Base-by-base conservation (phyloP, 2,113 vertebrate genomes). In the Pollachius pollachius region DNA sequence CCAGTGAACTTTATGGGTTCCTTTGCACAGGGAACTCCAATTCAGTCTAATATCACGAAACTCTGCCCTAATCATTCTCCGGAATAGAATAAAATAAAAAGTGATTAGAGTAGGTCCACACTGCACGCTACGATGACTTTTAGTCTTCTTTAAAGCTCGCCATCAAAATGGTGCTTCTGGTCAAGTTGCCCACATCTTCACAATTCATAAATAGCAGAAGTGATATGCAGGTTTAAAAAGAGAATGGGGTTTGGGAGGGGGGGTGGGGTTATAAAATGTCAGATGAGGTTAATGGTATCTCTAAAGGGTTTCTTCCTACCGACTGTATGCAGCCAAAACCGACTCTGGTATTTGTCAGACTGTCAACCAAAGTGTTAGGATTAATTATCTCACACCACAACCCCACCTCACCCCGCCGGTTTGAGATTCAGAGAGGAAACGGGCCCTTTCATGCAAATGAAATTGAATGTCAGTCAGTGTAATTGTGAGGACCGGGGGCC, bases 391-490 rank as follows among this genome's bases (percentile, higher is more conserved):
- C 79, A 78, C 80, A 72, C 74, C 72, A 54, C 81, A 80, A 82
- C 79, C 79, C 80, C 77, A 74, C 83, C 84, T 84, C 85, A 84
- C 81, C 84, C 82, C 58, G 72, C 79, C 82, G 85, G 85, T 87
- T 86, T 84, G 89, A 87, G 81, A 88, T 88, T 90, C 86, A 76
- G 73, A 70, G 71, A 82, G 80, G 84, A 91, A 91, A 88, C 79
- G 82, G 80, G 83, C 69, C 82, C 84, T 88, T 90, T 89, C 85
- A 89, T 89, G 87, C 86, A 89, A 89, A 90, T 90, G 75, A 91
- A 91, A 91, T 90, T 89, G 86, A 90, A 92, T 90, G 90, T 89
- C 90, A 90, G 81, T 91, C 90, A 89, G 82, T 82, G 75, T 85
- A 88, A 88, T 87, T 89, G 85, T 88, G 79, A 85, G 86, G 86